Percentiles rank a stretch among this genome's conserved stretches.
These are phyloP conservation scores for Xanthorhoe spadicearia DNA, from an alignment of 2,888 invertebrate genomes.

Conservation along the genomic window DNA sequence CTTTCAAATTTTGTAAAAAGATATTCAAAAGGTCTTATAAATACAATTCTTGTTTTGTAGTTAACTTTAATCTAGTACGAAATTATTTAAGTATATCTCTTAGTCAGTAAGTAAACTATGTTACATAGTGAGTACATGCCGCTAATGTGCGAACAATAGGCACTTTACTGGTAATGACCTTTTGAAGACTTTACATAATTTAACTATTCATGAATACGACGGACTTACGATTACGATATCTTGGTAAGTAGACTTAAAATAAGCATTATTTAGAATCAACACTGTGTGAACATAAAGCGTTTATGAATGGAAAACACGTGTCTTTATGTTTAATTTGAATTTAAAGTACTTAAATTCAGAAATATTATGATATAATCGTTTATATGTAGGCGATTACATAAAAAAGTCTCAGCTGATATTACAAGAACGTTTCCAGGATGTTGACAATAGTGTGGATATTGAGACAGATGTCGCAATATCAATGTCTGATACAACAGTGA, in stretches of 20 bases:
- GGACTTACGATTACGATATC: slow-evolving; percentile 18
- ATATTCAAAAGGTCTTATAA: too few species aligned
- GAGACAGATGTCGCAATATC: slow-evolving; percentile 71
- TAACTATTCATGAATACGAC: slow-evolving; percentile 26
- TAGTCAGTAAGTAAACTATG: neutral
- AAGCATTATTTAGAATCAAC: neutral
- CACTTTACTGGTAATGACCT: slow-evolving; percentile 31
- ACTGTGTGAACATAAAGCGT: slow-evolving; percentile 1
- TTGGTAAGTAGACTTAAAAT: slow-evolving; percentile 6
- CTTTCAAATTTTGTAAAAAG: too few species aligned
- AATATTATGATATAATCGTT: neutral
- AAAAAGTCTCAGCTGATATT: slow-evolving; percentile 27
- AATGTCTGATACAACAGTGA: slow-evolving; percentile 53
- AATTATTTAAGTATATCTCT: neutral
- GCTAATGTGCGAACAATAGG: slow-evolving; percentile 44
- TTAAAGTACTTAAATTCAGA: neutral
- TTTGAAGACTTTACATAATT: slow-evolving; percentile 31
- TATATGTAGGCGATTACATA: neutral
- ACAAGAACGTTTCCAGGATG: slow-evolving; percentile 50
- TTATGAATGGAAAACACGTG: neutral
- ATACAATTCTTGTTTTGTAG: neutral
- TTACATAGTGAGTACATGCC: slow-evolving; percentile 3
- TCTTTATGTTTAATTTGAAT: neutral
- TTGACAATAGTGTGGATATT: slow-evolving; percentile 58
- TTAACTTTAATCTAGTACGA: neutral